Evolutionary conservation across 2,888 invertebrate species (phyloP).

Genomic region (Drosophila antonietae): DNA sequence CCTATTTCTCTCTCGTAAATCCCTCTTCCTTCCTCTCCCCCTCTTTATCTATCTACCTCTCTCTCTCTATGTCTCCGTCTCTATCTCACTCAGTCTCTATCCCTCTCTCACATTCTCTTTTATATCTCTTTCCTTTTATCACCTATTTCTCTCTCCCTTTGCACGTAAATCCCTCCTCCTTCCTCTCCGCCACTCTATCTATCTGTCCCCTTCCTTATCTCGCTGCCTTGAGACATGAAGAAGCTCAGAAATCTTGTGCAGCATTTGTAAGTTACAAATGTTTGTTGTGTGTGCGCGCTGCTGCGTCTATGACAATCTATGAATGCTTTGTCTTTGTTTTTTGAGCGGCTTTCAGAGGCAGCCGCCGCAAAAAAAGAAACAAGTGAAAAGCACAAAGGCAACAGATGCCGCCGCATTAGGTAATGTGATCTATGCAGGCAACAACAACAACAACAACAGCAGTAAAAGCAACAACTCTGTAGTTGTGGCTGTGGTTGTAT

Average conservation of each 20-base stretch:
- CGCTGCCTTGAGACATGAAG: background rate
- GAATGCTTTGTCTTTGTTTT: constrained; percentile 49
- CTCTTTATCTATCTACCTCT: no score
- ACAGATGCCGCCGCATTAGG: constrained; percentile 68
- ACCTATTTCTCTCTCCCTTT: background rate
- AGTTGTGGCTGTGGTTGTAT: constrained; percentile 12
- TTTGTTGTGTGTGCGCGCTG: constrained; percentile 33
- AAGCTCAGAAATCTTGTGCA: constrained; percentile 10
- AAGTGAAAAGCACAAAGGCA: constrained; percentile 61
- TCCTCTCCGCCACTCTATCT: background rate
- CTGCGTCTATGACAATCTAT: constrained; percentile 45
- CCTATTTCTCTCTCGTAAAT: background rate
- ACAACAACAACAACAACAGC: constrained; percentile 26
- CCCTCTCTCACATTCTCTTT: background rate
- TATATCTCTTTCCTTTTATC: background rate
- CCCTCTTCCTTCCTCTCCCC: background rate
- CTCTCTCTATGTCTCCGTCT: background rate
- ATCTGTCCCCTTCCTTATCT: background rate
- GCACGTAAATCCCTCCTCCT: background rate
- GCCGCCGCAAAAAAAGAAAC: constrained; percentile 32
- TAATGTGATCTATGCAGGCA: constrained; percentile 68
- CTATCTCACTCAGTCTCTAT: background rate
- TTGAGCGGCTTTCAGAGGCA: constrained; percentile 25
- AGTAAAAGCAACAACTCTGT: constrained; percentile 19
- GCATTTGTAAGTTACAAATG: constrained; percentile 39